Percentiles rank a stretch among this genome's conserved stretches.
Conservation (phyloP, 2,797 vertebrate species). For the Anableps anableps region DNA sequence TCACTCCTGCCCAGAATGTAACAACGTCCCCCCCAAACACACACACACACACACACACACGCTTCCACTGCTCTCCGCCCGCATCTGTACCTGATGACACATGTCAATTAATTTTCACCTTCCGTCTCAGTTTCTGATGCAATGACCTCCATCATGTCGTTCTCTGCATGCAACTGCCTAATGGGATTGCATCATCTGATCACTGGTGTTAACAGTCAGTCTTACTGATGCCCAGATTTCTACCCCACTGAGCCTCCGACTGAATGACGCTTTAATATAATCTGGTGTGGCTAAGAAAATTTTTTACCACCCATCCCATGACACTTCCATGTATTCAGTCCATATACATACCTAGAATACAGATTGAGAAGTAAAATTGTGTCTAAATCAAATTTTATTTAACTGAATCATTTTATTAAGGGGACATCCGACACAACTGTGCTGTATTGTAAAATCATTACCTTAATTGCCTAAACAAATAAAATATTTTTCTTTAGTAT, state of each 20-base stretch:
- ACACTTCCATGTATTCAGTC: background rate
- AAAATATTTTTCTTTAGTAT: background rate
- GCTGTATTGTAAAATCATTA: background rate
- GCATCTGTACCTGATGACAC: background rate
- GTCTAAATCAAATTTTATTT: background rate
- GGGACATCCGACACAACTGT: background rate
- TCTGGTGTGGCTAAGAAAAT: conserved; percentile 35
- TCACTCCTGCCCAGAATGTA: conserved; percentile 18
- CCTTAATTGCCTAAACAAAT: background rate
- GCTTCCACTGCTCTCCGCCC: background rate
- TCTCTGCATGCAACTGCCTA: conserved; percentile 54
- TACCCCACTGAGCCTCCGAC: conserved; percentile 14
- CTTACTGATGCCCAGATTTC: conserved; percentile 42
- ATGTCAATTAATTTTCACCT: background rate
- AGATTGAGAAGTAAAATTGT: background rate
- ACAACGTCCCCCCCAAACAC: background rate
- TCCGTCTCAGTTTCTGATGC: conserved; percentile 31
- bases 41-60: background rate
- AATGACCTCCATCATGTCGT: conserved; percentile 15
- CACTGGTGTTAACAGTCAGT: conserved; percentile 27
- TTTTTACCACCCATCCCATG: background rate
- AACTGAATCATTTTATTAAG: background rate
- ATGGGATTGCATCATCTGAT: conserved; percentile 74
- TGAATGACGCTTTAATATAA: conserved; percentile 45
- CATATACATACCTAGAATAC: background rate